phyloP scores from a whole-genome alignment of 2,888 invertebrate species.

The Polydesmus complanatus region DNA sequence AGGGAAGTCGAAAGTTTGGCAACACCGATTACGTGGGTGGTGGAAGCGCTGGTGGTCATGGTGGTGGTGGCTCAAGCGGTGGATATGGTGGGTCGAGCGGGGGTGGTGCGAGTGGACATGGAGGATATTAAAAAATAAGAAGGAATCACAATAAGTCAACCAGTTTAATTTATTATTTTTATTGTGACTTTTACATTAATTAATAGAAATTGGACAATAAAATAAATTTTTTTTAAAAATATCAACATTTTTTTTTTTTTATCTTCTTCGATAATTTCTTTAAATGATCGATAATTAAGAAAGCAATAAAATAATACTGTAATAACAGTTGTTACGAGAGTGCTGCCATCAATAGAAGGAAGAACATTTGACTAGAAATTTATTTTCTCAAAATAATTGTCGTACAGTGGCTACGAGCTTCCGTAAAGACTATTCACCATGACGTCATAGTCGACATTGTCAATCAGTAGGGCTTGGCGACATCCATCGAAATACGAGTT shows the following conservation, averaged over 20 bases:
- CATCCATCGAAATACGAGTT: not conserved
- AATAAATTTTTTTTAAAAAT: no score
- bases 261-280: no score
- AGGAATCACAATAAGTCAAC: not conserved
- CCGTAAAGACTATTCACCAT: not conserved
- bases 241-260: no score
- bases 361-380: no score
- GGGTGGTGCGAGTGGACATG: not conserved
- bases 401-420: not conserved
- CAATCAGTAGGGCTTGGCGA: not conserved
- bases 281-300: no score
- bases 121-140: not conserved
- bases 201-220: not conserved
- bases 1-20: constrained; percentile 9
- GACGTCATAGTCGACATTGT: not conserved
- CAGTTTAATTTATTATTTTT: not conserved
- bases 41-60: not conserved
- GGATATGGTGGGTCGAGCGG: not conserved
- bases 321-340: no score
- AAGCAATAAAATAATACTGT: no score
- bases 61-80: not conserved
- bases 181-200: not conserved
- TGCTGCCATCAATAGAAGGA: no score
- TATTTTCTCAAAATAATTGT: no score
- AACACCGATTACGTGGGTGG: not conserved